Evolutionary conservation across 2,888 invertebrate genomes (phyloP), one percentile per base, ranked within the genome.

Genomic region (Gymnosoma rotundatum): DNA sequence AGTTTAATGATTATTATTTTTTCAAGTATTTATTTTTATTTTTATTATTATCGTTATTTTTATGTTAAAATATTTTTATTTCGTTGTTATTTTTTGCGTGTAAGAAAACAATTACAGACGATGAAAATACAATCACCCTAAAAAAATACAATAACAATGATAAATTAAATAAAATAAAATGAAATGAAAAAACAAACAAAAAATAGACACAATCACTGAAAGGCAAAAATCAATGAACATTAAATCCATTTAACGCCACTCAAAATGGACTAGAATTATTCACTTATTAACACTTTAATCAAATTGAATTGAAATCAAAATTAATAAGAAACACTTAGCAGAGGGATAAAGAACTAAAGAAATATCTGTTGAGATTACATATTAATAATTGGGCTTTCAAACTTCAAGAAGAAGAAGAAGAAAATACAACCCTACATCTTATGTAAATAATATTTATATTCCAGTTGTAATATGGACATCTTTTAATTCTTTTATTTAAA

Each of bases 41-140:
- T 52, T 48, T 12, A 52, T 18, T 52, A 18, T 56, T 66, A 45
- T 70, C 64, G n/a, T 64, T 78, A 48, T 78, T 63, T 64, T 58
- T 45, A 20, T 36, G 20, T 64, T 58, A 5, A 60, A 7, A 50
- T 67, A 20, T 32, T 25, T 75, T 52, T 66, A 45, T 80, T 74
- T 69, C 61, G 21, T 74, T 69, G 36, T 69, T 67, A 74, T 74
- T 74, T n/a, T 69, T 80, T 80, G 80, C 80, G 74, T 74, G 74
- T 56, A 74, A 21, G 61, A 60, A 80, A 61, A 56, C 74, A 80
- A 80, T 80, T 80, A 80, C 63, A 80, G 60, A 69, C 69, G 80
- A 63, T 74, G 66, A 67, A 74, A 80, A 80, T 80, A 38, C 74
- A 80, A 80, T 74, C 56, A 81, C 42, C 45, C 56, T 58, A 50